Percentiles rank a stretch among this genome's conserved stretches.
phyloP scores from a whole-genome alignment of 2,797 vertebrate genomes.

The Rhinophrynus dorsalis region DNA sequence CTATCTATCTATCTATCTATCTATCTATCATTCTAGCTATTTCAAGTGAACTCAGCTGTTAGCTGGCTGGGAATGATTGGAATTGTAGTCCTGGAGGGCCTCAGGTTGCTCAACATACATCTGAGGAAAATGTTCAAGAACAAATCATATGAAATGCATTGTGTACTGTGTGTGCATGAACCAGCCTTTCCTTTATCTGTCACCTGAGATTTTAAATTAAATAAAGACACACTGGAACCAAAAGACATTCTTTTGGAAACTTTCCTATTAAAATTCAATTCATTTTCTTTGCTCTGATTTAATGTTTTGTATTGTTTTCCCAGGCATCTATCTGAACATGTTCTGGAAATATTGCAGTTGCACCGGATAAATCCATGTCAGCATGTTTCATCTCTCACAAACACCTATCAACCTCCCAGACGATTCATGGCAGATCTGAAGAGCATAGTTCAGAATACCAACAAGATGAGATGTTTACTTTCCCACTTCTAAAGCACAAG shows the following conservation, averaged over 20 bases:
- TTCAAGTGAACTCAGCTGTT: too few species aligned
- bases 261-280: not conserved
- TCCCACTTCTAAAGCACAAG: slow-evolving; percentile 1
- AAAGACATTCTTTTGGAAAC: too few species aligned
- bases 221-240: not conserved
- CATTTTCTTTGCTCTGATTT: not conserved
- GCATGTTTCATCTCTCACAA: slow-evolving; percentile 16
- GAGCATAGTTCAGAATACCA: slow-evolving; percentile 22
- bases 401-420: slow-evolving; percentile 20
- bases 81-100: too few species aligned
- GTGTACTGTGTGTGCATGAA: too few species aligned
- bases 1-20: too few species aligned
- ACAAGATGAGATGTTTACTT: slow-evolving; percentile 10
- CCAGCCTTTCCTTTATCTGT: not conserved
- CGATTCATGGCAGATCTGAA: slow-evolving; percentile 14
- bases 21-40: too few species aligned
- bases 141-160: not conserved
- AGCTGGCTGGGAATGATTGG: too few species aligned
- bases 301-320: not conserved
- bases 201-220: not conserved
- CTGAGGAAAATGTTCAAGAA: not conserved
- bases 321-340: not conserved
- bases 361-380: slow-evolving; percentile 15
- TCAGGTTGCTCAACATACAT: too few species aligned
- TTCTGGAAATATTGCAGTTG: slow-evolving; percentile 15